Conservation (phyloP, 2,797 vertebrate genomes). For the Paramormyrops hopkinsi region DNA sequence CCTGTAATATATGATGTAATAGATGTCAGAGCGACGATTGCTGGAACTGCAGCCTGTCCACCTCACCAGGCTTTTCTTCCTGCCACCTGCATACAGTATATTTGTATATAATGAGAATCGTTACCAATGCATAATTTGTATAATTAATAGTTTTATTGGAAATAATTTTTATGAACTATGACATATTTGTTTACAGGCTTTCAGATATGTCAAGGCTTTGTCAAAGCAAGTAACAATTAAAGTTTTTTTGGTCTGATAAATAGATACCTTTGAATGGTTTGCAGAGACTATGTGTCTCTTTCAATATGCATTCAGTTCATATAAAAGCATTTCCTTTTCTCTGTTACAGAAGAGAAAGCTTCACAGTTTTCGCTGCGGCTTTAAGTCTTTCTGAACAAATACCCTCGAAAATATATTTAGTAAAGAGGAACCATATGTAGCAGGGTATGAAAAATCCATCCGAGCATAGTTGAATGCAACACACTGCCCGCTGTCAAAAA, state of each 20-base stretch:
- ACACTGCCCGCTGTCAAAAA: conserved; percentile 53
- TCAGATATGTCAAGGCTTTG: neutral
- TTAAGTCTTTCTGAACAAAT: neutral
- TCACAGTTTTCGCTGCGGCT: neutral
- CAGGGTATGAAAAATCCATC: conserved; percentile 15
- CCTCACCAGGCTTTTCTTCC: neutral
- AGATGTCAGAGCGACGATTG: neutral
- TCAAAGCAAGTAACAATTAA: neutral
- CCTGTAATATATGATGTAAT: neutral
- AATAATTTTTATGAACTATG: neutral
- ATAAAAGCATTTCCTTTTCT: neutral
- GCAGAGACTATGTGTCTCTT: neutral
- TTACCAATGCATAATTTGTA: neutral
- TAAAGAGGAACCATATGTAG: conserved; percentile 37
- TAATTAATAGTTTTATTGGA: neutral
- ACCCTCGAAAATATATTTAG: neutral
- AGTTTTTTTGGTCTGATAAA: neutral
- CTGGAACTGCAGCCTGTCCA: neutral
- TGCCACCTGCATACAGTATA: neutral
- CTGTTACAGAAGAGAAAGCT: neutral
- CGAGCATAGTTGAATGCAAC: conserved; percentile 43
- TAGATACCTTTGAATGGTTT: neutral
- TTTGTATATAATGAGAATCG: neutral
- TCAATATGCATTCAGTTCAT: neutral
- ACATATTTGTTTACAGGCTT: neutral